A percentile compares a stretch with the other conserved stretches of the same genome.
These are phyloP conservation scores for Cygnus atratus DNA, from an alignment of 2,113 vertebrate species.

Conservation along the genomic window DNA sequence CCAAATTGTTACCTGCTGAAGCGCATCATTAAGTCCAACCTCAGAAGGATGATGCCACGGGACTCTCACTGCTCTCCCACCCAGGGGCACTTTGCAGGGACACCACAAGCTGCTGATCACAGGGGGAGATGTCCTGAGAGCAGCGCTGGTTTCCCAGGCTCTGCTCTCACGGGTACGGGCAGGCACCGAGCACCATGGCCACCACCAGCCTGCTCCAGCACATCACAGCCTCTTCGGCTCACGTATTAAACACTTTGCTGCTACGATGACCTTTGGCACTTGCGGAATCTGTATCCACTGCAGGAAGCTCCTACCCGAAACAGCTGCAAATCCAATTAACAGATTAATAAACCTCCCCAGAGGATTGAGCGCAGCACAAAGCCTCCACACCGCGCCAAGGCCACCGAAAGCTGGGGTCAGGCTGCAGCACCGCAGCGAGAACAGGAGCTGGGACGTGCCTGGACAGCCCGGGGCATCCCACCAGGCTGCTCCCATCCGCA, in stretches of 20 bases:
- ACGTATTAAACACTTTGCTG: background rate
- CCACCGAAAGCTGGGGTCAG: background rate
- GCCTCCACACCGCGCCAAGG: background rate
- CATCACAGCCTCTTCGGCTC: background rate
- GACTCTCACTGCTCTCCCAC: background rate
- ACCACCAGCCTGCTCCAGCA: background rate
- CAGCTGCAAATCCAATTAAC: slow-evolving; percentile 23
- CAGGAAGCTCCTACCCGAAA: background rate
- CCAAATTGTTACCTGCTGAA: background rate
- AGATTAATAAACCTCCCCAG: background rate
- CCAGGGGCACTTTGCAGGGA: background rate
- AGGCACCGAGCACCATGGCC: accelerated
- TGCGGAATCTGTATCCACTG: background rate
- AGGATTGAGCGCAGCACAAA: background rate
- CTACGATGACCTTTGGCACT: background rate
- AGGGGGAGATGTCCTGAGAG: background rate
- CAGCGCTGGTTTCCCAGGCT: background rate
- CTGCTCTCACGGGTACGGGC: background rate
- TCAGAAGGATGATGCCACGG: background rate
- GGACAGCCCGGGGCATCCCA: background rate
- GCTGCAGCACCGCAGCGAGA: background rate
- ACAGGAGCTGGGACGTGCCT: accelerated
- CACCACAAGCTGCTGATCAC: accelerated
- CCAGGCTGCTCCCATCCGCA: background rate
- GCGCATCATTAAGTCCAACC: accelerated